Evolutionary conservation across 2,797 vertebrate species (phyloP).

Genomic region (Kryptopterus vitreolus): DNA sequence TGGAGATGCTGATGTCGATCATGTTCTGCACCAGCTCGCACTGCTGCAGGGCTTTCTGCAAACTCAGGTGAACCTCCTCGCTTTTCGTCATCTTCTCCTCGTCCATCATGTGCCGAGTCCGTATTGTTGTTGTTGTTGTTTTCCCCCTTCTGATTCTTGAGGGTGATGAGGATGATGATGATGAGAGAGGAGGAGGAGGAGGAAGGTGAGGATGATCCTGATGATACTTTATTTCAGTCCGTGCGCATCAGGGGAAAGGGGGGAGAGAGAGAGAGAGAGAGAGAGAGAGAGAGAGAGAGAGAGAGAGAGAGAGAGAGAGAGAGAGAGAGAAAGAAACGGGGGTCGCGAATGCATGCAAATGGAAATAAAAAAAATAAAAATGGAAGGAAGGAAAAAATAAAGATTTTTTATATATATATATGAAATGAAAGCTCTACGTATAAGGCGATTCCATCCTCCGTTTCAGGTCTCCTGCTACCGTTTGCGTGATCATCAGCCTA

Average conservation of each 20-base stretch:
- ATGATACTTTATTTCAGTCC: slow-evolving; percentile 3
- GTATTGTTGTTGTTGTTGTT: slow-evolving; percentile 18
- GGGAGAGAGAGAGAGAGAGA: too few relatives aligned
- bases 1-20: slow-evolving; percentile 98
- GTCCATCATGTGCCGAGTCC: slow-evolving; percentile 84
- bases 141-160: background rate
- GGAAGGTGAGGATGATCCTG: too few relatives aligned
- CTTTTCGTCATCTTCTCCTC: slow-evolving; percentile 91
- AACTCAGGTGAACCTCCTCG: slow-evolving; percentile 90
- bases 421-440: slow-evolving; percentile 67
- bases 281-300: too few relatives aligned
- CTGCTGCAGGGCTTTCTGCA: slow-evolving; percentile 98
- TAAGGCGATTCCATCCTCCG: slow-evolving; percentile 81
- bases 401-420: too few relatives aligned
- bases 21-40: slow-evolving; percentile 98
- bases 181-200: background rate
- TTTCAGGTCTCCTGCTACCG: slow-evolving; percentile 74
- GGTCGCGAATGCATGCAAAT: background rate
- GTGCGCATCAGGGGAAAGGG: too few relatives aligned
- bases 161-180: background rate
- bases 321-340: too few relatives aligned
- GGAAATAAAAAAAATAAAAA: background rate
- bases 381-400: background rate
- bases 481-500: slow-evolving; percentile 78
- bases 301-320: too few relatives aligned